Conservation (phyloP, 2,888 invertebrate genomes). For the Amblyjoppa fuscipennis region DNA sequence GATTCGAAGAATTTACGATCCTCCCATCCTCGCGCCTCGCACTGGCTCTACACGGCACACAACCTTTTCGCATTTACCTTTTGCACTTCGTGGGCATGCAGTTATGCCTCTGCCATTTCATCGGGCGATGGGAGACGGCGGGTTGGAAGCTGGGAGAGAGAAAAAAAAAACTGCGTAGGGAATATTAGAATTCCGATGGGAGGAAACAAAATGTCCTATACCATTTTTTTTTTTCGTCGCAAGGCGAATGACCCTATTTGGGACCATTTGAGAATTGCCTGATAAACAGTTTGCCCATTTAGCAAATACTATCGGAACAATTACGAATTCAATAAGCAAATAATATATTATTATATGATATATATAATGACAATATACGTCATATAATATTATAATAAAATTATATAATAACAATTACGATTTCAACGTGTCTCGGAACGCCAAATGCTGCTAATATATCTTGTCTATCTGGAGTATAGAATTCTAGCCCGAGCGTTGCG, state of each 20-base stretch:
- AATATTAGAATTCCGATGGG: neutral
- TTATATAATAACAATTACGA: too few relatives aligned
- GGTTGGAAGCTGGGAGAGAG: neutral
- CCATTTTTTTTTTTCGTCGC: neutral
- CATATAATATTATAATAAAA: too few relatives aligned
- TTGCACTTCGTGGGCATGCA: slow-evolving; percentile 26
- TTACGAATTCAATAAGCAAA: too few relatives aligned
- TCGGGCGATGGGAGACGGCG: slow-evolving; percentile 8
- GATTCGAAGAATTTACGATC: slow-evolving; percentile 78
- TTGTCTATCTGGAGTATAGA: neutral
- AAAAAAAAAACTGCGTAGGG: neutral
- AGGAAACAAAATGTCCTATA: neutral
- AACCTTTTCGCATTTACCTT: slow-evolving; percentile 69
- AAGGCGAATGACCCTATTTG: too few relatives aligned
- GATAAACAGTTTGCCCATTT: too few relatives aligned
- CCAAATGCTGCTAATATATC: too few relatives aligned
- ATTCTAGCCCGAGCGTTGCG: neutral
- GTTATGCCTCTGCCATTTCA: slow-evolving; percentile 25
- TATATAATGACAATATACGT: too few relatives aligned
- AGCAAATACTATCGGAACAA: too few relatives aligned
- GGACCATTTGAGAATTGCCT: too few relatives aligned
- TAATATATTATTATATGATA: too few relatives aligned
- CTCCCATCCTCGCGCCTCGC: slow-evolving; percentile 47
- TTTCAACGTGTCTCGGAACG: too few relatives aligned
- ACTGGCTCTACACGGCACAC: neutral